Evolutionary conservation across 2,888 invertebrate genomes (phyloP).

Genomic region (Cylindroiulus punctatus): DNA sequence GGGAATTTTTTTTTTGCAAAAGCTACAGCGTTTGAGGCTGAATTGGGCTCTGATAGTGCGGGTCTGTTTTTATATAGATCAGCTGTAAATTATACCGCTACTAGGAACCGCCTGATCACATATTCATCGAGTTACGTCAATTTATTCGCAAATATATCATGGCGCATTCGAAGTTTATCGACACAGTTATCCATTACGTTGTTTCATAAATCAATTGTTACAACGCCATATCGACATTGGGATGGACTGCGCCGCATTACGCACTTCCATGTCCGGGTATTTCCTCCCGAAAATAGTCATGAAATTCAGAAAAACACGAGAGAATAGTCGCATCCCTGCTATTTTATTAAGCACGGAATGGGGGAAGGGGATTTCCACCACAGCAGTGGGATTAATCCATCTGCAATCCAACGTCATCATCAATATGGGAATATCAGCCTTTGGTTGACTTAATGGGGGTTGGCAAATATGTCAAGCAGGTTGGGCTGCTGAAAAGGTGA

Average conservation of each 20-base stretch:
- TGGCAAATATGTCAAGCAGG: background rate
- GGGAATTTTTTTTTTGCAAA: background rate
- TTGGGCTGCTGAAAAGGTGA: background rate
- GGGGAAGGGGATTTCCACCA: background rate
- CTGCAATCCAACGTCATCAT: background rate
- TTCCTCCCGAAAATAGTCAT: background rate
- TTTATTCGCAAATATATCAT: conserved; percentile 17
- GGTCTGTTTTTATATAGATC: background rate
- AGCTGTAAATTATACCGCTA: background rate
- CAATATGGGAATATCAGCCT: background rate
- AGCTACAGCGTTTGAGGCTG: background rate
- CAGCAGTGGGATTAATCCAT: background rate
- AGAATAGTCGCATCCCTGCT: background rate
- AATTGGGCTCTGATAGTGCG: too few relatives aligned
- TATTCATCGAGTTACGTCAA: background rate
- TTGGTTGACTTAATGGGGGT: background rate
- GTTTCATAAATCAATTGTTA: conserved; percentile 23
- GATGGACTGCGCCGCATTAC: background rate
- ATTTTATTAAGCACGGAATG: background rate
- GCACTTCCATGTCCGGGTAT: background rate
- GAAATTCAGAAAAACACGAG: background rate
- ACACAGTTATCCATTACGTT: background rate
- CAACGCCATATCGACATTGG: background rate
- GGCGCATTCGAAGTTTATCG: background rate
- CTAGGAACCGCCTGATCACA: background rate